Base-by-base conservation (phyloP, 1,140 invertebrate species). In the Drosophila bocki region DNA sequence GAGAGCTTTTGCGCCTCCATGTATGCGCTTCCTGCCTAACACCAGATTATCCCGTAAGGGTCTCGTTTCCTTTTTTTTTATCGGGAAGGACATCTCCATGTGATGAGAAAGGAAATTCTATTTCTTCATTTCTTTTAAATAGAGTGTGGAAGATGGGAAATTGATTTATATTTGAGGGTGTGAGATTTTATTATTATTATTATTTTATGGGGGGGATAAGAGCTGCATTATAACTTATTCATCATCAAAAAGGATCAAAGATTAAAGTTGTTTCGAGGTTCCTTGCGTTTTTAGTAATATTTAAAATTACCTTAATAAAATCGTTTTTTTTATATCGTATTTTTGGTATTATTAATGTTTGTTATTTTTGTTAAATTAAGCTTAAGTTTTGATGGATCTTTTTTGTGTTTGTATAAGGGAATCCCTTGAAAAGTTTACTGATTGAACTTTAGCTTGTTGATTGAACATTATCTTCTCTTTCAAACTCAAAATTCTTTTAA, bases 1-100 rank as follows among this genome's bases (percentile, higher is more conserved):
- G 48, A 62, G 50, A 57, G 41, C 67, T 78, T 78, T 68, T 53
- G 35, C 75, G 63, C 56, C 63, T 76, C 53, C 53, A 62, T 56
- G 53, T 71, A 58, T 56, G 58, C 75, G 42, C 51, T 78, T 70
- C 44, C 75, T 37, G 63, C 50, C 33, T 12, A 62, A 58, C 41
- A 45, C 65, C 56, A 59, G 74, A 69, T 78, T 60, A 74, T 74
- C 44, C 45, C 13, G 22, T 33, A 33, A 72, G 37, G 68, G 54
- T 37, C 44, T 72, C 7, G 22, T 19, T 64, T 42, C 13, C 53
- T 15, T 57, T 19, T 1, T 41, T 41, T 47, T 48, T 72, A 72
- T 72, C 69, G 35, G 19, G 13, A 72, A 72, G 69, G 69, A 72
- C 69, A 72, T 72, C 45, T 50, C 35, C 26, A 35, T 67, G n/a